Conservation (phyloP, 2,797 vertebrate species). For the Coranthus polyacanthus region DNA sequence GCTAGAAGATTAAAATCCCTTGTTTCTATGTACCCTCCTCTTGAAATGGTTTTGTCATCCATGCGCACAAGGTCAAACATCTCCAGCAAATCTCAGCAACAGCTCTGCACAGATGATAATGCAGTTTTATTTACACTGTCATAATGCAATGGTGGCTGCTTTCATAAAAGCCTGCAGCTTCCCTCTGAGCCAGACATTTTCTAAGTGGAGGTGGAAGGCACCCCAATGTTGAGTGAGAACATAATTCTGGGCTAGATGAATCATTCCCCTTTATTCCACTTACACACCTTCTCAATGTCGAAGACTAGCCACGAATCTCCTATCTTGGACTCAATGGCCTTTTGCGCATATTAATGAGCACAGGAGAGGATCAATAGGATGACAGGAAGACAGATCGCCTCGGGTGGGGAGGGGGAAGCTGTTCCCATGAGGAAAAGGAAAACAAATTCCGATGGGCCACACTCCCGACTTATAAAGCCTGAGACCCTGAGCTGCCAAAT, state of each 20-base stretch:
- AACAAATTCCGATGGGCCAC: slow-evolving; percentile 71
- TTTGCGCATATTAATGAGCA: slow-evolving; percentile 82
- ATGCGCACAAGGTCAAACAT: slow-evolving; percentile 61
- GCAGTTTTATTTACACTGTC: slow-evolving; percentile 58
- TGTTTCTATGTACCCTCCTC: slow-evolving; percentile 51
- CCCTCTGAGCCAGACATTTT: slow-evolving; percentile 35
- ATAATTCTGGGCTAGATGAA: slow-evolving; percentile 59
- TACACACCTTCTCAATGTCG: slow-evolving; percentile 74
- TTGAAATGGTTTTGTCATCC: slow-evolving; percentile 51
- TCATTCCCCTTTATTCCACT: slow-evolving; percentile 60
- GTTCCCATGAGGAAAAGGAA: slow-evolving; percentile 60
- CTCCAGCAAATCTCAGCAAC: slow-evolving; percentile 25
- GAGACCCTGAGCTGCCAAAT: slow-evolving; percentile 21
- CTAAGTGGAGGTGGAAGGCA: slow-evolving; percentile 39
- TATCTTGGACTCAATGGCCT: slow-evolving; percentile 51
- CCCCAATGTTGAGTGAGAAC: slow-evolving; percentile 35
- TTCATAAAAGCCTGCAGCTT: slow-evolving; percentile 40
- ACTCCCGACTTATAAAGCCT: slow-evolving; percentile 43
- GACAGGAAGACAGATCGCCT: slow-evolving; percentile 83
- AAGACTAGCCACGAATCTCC: slow-evolving; percentile 59
- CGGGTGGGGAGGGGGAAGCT: slow-evolving; percentile 43
- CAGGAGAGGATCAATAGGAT: slow-evolving; percentile 78
- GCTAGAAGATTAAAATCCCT: slow-evolving; percentile 56
- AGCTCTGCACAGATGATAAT: slow-evolving; percentile 39
- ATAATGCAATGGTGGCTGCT: slow-evolving; percentile 14